These are phyloP conservation scores for Leptoclinus maculatus DNA, from an alignment of 2,797 vertebrate genomes.

Conservation along the genomic window DNA sequence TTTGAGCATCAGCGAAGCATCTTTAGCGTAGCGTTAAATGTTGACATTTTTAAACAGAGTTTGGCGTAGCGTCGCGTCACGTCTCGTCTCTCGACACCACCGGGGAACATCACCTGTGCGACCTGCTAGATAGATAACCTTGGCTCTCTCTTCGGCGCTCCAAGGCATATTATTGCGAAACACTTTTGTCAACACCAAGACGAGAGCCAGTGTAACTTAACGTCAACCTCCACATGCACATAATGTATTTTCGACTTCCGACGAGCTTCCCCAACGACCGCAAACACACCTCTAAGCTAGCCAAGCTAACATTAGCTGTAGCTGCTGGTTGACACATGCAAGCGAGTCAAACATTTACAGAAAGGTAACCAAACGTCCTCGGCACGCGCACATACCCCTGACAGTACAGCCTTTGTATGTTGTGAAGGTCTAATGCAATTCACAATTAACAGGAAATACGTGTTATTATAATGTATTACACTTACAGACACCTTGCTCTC, in stretches of 20 bases:
- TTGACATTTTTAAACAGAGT: not conserved
- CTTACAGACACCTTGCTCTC: slow-evolving; percentile 48
- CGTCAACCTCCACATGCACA: not conserved
- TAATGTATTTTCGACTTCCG: not conserved
- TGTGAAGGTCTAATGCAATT: not conserved
- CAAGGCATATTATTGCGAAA: rapidly evolving
- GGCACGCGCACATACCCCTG: too few relatives aligned
- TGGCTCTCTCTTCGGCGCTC: not conserved
- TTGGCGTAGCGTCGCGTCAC: not conserved
- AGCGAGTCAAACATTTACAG: not conserved
- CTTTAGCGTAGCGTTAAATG: not conserved
- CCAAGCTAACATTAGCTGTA: slow-evolving; percentile 53
- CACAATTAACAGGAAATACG: not conserved
- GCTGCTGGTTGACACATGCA: slow-evolving; percentile 31
- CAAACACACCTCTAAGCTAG: slow-evolving; percentile 30
- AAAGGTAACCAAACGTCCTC: not conserved
- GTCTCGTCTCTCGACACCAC: not conserved
- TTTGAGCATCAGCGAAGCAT: not conserved
- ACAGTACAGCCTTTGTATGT: not conserved
- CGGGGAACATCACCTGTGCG: not conserved
- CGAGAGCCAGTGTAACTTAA: too few relatives aligned
- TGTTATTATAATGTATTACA: not conserved
- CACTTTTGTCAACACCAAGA: too few relatives aligned
- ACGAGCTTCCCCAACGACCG: slow-evolving; percentile 18
- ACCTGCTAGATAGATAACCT: slow-evolving; percentile 29